phyloP scores from a whole-genome alignment of 2,797 vertebrate genomes.

The Spheniscus humboldti region DNA sequence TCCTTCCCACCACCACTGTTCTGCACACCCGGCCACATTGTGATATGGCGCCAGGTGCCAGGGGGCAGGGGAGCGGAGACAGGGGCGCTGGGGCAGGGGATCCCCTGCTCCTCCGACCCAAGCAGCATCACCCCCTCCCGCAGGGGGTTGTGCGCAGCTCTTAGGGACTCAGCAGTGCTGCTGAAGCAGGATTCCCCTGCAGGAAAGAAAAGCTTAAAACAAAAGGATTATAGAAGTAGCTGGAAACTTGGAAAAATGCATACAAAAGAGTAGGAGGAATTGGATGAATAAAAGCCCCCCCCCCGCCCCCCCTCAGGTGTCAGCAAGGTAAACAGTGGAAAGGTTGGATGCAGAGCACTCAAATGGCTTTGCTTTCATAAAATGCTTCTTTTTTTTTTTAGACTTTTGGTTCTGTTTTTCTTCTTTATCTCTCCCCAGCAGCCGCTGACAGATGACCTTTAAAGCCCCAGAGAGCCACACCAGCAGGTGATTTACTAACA shows the following conservation, averaged over 20 bases:
- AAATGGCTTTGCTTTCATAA: not conserved
- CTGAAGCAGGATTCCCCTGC: fast-evolving
- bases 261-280: not conserved
- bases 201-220: not conserved
- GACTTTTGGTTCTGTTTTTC: slow-evolving; percentile 45
- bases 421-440: slow-evolving; percentile 56
- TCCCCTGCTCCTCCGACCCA: not conserved
- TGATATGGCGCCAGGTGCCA: fast-evolving
- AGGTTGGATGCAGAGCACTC: not conserved
- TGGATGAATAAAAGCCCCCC: not conserved
- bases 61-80: not conserved
- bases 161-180: not conserved
- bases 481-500: slow-evolving; percentile 69
- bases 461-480: slow-evolving; percentile 8
- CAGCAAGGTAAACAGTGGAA: slow-evolving; percentile 26
- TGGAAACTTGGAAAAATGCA: not conserved
- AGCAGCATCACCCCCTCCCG: not conserved
- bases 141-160: fast-evolving
- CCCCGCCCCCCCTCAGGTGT: not conserved
- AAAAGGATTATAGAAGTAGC: not conserved
- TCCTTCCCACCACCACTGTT: not conserved
- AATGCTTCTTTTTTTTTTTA: not conserved
- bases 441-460: slow-evolving; percentile 64
- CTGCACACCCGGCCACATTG: fast-evolving
- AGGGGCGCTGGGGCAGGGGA: fast-evolving